phyloP scores from a whole-genome alignment of 2,797 vertebrate genomes.

The Chlorospingus flavigularis region DNA sequence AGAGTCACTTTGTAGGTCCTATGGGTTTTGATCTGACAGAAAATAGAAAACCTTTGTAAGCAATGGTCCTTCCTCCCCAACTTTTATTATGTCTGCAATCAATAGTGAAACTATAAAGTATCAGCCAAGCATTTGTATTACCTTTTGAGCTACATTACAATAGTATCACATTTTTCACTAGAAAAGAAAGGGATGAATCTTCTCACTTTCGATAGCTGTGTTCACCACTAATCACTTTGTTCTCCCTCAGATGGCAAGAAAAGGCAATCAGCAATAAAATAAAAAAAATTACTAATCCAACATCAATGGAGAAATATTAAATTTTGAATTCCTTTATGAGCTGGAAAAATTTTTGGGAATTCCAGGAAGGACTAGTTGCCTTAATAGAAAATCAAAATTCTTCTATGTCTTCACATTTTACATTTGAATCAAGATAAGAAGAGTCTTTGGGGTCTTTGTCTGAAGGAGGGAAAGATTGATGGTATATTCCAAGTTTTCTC shows the following conservation, averaged over 20 bases:
- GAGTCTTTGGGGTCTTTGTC: background rate
- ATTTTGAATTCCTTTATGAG: background rate
- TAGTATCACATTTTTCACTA: background rate
- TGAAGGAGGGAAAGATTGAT: background rate
- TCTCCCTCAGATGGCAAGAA: background rate
- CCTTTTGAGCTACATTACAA: background rate
- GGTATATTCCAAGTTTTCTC: background rate
- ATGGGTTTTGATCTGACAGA: background rate
- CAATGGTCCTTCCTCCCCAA: background rate
- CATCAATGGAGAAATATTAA: background rate
- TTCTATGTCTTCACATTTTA: background rate
- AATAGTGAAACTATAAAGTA: background rate
- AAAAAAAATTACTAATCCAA: background rate
- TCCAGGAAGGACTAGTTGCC: background rate
- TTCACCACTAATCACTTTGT: background rate
- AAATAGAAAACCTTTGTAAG: background rate
- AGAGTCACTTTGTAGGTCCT: background rate
- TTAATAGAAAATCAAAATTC: background rate
- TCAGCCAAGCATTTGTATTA: background rate
- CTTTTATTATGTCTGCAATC: background rate
- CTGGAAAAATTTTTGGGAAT: background rate
- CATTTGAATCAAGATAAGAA: background rate
- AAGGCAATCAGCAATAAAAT: background rate
- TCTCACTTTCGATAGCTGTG: background rate
- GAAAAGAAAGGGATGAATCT: background rate